phyloP scores from a whole-genome alignment of 2,113 vertebrate species.

The Eretmodus cyanostictus region DNA sequence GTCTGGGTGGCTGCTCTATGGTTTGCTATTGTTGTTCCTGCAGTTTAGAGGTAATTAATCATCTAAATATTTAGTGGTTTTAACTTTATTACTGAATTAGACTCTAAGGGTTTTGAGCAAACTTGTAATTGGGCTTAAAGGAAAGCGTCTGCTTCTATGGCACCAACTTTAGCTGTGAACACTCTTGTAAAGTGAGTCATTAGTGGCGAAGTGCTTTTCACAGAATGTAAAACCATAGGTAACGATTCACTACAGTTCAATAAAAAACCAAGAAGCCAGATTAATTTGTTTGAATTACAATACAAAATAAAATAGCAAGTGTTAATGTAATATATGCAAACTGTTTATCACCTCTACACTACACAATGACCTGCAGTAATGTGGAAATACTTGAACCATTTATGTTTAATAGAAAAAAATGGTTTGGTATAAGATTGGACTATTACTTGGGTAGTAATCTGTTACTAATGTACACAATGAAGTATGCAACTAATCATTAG shows the following conservation, averaged over 20 bases:
- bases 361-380: not conserved
- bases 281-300: not conserved
- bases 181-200: not conserved
- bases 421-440: not conserved
- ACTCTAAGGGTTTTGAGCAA: constrained; percentile 1
- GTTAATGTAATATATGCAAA: not conserved
- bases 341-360: not conserved
- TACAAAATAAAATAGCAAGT: not conserved
- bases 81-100: not conserved
- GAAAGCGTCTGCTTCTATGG: not conserved
- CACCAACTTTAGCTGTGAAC: not conserved
- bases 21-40: not conserved
- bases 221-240: not conserved
- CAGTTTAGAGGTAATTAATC: constrained; percentile 49
- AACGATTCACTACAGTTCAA: not conserved
- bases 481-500: not conserved
- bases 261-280: not conserved
- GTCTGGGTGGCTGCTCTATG: not conserved
- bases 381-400: not conserved
- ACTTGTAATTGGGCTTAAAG: constrained; percentile 42
- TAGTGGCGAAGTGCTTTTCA: not conserved
- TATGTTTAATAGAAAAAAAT: not conserved
- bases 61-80: constrained; percentile 15
- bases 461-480: not conserved
- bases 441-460: not conserved